These are phyloP conservation scores for Drosophila nebulosa DNA, from an alignment of 1,140 invertebrate genomes.

Conservation along the genomic window DNA sequence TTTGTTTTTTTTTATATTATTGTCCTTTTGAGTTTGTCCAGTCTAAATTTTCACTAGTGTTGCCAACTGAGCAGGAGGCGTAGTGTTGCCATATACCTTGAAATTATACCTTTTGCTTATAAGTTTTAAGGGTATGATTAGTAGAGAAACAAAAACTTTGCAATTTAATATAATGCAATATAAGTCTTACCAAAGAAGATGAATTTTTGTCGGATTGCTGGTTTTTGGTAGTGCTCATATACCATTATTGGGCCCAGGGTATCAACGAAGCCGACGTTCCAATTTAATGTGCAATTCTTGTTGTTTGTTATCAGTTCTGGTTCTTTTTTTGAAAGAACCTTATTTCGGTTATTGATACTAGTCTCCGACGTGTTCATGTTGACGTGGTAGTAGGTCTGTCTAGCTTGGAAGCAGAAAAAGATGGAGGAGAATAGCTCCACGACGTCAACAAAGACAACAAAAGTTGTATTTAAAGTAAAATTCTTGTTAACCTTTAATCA, in stretches of 20 bases:
- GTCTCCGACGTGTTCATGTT: constrained; percentile 18
- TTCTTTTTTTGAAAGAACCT: neutral
- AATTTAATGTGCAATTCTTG: constrained; percentile 13
- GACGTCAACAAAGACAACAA: constrained; percentile 18
- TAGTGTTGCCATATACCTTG: too few relatives aligned
- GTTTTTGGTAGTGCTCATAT: neutral
- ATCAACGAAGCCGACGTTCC: neutral
- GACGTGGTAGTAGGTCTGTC: constrained; percentile 40
- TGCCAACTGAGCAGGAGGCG: too few relatives aligned
- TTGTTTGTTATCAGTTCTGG: constrained; percentile 37
- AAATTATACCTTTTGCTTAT: too few relatives aligned
- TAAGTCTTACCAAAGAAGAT: neutral
- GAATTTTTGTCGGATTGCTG: neutral
- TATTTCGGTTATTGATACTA: constrained; percentile 30
- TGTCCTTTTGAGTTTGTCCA: too few relatives aligned
- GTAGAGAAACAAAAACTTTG: too few relatives aligned
- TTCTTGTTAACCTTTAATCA: neutral
- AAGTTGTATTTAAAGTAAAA: constrained; percentile 42
- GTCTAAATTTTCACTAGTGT: too few relatives aligned
- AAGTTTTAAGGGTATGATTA: too few relatives aligned
- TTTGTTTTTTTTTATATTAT: too few relatives aligned
- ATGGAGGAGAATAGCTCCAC: constrained; percentile 7
- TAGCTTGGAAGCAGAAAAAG: constrained; percentile 5
- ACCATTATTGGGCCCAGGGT: neutral
- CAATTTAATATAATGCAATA: neutral